Evolutionary conservation across 2,888 invertebrate species (phyloP), one percentile per base, ranked within the genome.

Genomic region (Meloe dianella): DNA sequence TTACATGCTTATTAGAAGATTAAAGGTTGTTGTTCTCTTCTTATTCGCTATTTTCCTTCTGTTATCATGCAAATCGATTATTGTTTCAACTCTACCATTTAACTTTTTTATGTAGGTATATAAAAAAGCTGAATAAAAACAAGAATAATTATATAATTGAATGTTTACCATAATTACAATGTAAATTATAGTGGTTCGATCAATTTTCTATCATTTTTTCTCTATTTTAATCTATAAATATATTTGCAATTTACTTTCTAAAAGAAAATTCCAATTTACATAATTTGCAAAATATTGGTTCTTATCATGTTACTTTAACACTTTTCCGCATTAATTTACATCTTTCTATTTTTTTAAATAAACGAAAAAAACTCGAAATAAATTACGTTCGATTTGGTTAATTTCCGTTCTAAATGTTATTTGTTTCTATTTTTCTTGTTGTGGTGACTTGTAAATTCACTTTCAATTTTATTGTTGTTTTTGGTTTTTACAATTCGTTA

Each of bases 201-300:
- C n/a, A 22, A 2, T 51, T 47, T 54, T 24, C 12, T 22, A n/a
- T n/a, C n/a, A n/a, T 54, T 22, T 22, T 14, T 12, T 22, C 5
- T 14, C 5, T 12, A 6, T 54, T 24, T 24, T 24, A 54, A 24
- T 54, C 3, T 9, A 8, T 5, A 17, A 41, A 51, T 12, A 22
- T 12, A 24, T 54, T 54, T 24, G 54, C 24, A 54, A 24, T 54
- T 24, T 24, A 54, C 54, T 54, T 54, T 54, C 54, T 54, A 54
- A 54, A 54, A 2, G 54, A 54, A 54, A 54, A 54, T 14, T 12
- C 24, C 54, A 24, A 54, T 54, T 54, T 54, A 54, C 12, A 54
- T 54, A 54, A 54, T 54, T 54, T 17, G 41, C 41, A 41, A 41
- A 41, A 41, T 41, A 17, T 41, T 41, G n/a, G 7, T 17, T 17